phyloP scores from a whole-genome alignment of 2,888 invertebrate genomes.

The Harpagoxenus sublaevis region DNA sequence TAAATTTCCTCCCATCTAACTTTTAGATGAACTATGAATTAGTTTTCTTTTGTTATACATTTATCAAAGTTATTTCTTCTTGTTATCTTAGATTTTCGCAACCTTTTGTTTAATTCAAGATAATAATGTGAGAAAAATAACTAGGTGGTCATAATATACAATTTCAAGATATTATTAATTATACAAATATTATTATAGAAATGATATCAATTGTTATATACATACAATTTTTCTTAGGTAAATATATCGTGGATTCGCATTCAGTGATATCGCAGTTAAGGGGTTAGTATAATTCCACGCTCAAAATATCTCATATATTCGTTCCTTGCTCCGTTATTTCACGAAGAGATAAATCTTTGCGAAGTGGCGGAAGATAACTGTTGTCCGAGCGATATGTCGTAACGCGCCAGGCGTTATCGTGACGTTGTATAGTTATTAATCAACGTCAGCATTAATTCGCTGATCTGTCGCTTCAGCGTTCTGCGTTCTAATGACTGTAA shows the following conservation, averaged over 20 bases:
- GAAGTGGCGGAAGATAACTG: constrained; percentile 38
- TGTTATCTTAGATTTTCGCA: background rate
- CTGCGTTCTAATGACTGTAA: constrained; percentile 48
- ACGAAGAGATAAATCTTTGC: constrained; percentile 17
- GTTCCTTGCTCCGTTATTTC: constrained; percentile 29
- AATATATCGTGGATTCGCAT: background rate
- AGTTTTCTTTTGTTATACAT: background rate
- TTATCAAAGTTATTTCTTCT: background rate
- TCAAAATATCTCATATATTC: constrained; percentile 18
- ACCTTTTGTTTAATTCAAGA: background rate
- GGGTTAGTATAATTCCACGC: constrained; percentile 47
- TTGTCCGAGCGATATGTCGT: constrained; percentile 24
- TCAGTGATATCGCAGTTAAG: constrained; percentile 20
- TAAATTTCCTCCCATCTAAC: background rate
- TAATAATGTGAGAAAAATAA: background rate
- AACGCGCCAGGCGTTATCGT: constrained; percentile 31
- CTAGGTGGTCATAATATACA: background rate
- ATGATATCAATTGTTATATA: constrained; percentile 4
- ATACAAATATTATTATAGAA: constrained; percentile 1
- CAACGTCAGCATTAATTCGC: constrained; percentile 49
- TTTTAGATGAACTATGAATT: background rate
- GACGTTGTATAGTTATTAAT: constrained; percentile 37
- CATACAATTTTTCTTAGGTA: background rate
- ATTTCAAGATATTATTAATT: constrained; percentile 7
- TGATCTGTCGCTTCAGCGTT: constrained; percentile 38